Base-by-base conservation (phyloP, 2,888 invertebrate species). In the Smittia sp. region DNA sequence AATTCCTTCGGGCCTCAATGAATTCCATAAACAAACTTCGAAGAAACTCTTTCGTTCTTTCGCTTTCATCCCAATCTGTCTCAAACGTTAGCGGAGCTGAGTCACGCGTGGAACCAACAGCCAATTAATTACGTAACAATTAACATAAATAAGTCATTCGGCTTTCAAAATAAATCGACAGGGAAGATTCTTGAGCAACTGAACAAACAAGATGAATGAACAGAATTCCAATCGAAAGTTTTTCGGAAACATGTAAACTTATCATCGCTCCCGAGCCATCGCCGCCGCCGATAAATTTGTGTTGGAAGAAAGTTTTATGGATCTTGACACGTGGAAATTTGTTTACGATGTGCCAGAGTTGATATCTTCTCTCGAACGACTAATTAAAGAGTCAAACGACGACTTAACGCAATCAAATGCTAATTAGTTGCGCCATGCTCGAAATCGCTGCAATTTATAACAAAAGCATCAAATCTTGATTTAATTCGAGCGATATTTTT, bases 131-230 rank as follows among this genome's bases (percentile, higher is more conserved):
- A 69, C 25, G 24, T 24, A 52, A 69, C 69, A 69, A 69, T 69
- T 69, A 69, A 69, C 69, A 69, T 69, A 69, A 69, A 69, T 69
- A 69, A 69, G 69, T 69, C 69, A 69, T 69, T 69, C 22, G 18
- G 41, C 25, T 54, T 46, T 46, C 52, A 69, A 69, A 69, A 54
- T 69, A 54, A 54, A 69, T 69, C 69, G 69, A 69, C 52, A 25
- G 13, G 41, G 32, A n/a, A 63, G 63, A 58, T 58, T 58, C 22
- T 11, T 32, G 4, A 18, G 11, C 62, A 62, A 62, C 62, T 62
- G 62, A 22, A 65, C 32, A 38, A 66, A 15, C 32, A 65, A 62
- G 22, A 32, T 6, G 32, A 32, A 9, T 9, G 32, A 32, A 32
- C 32, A 32, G 32, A 32, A 32, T 32, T 32, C 32, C 4, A 9